Evolutionary conservation across 2,797 vertebrate genomes (phyloP).

Genomic region (Sus cebifrons): DNA sequence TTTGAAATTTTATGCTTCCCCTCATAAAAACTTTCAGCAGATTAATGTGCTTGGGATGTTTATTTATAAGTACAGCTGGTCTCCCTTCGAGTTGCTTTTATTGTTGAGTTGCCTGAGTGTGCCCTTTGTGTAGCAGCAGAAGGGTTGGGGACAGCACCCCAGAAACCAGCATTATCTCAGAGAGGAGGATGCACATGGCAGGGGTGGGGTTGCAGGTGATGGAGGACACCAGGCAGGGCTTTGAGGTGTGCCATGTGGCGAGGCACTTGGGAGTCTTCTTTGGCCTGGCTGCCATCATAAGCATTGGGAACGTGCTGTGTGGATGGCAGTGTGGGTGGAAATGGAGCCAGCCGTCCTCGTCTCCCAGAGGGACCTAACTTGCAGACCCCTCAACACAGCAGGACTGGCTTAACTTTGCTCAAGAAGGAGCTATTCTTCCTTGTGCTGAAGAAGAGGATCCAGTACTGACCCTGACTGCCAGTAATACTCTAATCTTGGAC

Average conservation of each 20-base stretch:
- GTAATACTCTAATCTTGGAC: not conserved
- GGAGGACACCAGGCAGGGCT: not conserved
- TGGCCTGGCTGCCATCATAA: accelerated
- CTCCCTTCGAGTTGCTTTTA: conserved; percentile 91
- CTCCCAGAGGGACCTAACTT: not conserved
- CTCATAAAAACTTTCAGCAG: conserved; percentile 92
- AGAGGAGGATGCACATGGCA: conserved; percentile 84
- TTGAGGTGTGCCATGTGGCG: not conserved
- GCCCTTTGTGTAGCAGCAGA: conserved; percentile 89
- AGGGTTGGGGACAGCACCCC: conserved; percentile 87
- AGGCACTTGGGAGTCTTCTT: not conserved
- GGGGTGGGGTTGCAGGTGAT: conserved; percentile 15
- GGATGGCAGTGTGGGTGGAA: not conserved
- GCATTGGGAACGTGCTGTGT: accelerated
- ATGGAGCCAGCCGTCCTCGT: not conserved
- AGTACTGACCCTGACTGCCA: not conserved
- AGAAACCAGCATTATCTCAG: conserved; percentile 85
- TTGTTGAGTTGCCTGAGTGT: conserved; percentile 89
- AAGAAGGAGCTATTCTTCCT: not conserved
- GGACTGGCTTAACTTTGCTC: not conserved
- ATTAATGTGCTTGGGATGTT: conserved; percentile 93
- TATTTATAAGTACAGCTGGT: conserved; percentile 93
- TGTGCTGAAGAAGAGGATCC: not conserved
- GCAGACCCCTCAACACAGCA: not conserved
- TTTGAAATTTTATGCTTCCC: conserved; percentile 94